Evolutionary conservation across 2,888 invertebrate species (phyloP).

Genomic region (Barypeithes pellucidus): DNA sequence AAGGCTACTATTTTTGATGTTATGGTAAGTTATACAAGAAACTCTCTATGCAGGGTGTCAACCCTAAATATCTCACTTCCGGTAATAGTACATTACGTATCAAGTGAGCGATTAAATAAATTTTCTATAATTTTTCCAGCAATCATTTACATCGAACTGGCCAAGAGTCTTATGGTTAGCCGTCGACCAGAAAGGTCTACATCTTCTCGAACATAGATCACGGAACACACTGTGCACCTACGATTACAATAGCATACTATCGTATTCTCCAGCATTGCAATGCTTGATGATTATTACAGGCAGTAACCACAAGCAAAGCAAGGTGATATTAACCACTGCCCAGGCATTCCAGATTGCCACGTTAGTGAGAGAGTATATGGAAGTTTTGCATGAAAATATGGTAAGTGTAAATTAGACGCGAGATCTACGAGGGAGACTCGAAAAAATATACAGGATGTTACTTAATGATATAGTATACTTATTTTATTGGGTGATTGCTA

Average conservation of each 20-base stretch:
- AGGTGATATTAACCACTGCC: conserved; percentile 93
- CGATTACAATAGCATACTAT: conserved; percentile 90
- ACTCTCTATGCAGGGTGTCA: too few species aligned
- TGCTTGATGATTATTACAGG: conserved; percentile 95
- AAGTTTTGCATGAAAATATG: conserved; percentile 70
- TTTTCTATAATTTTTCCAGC: conserved; percentile 73
- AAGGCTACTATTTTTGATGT: conserved; percentile 96
- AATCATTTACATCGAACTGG: conserved; percentile 97
- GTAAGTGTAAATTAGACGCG: conserved; percentile 46
- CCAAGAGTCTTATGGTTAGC: conserved; percentile 94
- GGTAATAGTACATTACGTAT: too few species aligned
- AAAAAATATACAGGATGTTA: too few species aligned
- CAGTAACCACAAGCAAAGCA: conserved; percentile 88
- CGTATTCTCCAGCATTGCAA: conserved; percentile 93
- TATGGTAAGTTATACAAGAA: conserved; percentile 87
- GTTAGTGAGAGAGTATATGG: conserved; percentile 90
- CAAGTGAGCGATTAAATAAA: too few species aligned
- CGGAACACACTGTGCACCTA: conserved; percentile 92
- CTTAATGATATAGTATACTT: too few species aligned
- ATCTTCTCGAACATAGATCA: conserved; percentile 90
- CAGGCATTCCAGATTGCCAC: conserved; percentile 95
- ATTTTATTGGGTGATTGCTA: too few species aligned
- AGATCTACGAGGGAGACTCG: too few species aligned
- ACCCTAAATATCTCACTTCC: too few species aligned
- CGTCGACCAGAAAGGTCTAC: conserved; percentile 93